A percentile compares a stretch with the other conserved stretches of the same genome.
Evolutionary conservation across 2,888 invertebrate genomes (phyloP).

Genomic region (Frankliniella fusca): DNA sequence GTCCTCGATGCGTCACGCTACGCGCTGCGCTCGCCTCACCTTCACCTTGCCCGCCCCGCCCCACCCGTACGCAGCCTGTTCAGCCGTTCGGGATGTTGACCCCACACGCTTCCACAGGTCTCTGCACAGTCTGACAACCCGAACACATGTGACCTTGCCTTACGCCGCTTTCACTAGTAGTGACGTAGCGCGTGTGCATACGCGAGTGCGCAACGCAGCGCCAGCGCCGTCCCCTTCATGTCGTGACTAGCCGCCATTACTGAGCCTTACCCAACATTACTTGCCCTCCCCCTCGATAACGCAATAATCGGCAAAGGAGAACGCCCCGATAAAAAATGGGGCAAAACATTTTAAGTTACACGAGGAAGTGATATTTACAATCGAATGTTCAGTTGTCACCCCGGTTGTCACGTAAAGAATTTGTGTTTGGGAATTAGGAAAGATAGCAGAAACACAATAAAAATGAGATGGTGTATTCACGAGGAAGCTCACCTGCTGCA

Average conservation of each 20-base stretch:
- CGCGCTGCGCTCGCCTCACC: background rate
- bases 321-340: background rate
- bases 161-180: background rate
- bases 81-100: slow-evolving; percentile 6
- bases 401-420: no score
- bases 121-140: background rate
- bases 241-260: no score
- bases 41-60: background rate
- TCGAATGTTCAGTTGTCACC: background rate
- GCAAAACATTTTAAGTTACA: background rate
- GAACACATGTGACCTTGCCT: background rate
- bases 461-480: slow-evolving; percentile 27
- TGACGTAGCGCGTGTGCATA: background rate
- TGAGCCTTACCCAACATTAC: no score
- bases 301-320: no score
- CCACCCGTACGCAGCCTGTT: background rate
- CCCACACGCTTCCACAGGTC: background rate
- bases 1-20: background rate
- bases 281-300: no score
- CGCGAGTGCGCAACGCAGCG: background rate
- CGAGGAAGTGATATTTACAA: background rate
- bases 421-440: no score
- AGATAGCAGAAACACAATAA: background rate
- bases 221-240: no score
- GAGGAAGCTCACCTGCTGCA: slow-evolving; percentile 51